A percentile compares a stretch with the other conserved stretches of the same genome.
These are phyloP conservation scores for Epinotia demarniana DNA, from an alignment of 2,888 invertebrate species.

Conservation along the genomic window DNA sequence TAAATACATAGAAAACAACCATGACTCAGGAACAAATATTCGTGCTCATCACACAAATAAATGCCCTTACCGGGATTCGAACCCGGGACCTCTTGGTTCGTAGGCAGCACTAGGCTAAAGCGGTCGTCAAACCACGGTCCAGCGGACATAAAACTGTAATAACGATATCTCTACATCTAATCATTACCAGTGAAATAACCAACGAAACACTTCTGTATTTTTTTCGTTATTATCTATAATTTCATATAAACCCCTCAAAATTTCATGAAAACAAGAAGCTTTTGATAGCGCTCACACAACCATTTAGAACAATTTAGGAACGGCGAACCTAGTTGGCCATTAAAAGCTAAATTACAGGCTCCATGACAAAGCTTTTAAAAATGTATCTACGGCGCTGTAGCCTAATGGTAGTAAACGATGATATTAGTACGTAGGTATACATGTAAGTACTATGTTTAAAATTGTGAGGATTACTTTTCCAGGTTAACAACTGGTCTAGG, in stretches of 20 bases:
- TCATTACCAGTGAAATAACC: neutral
- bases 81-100: too few relatives aligned
- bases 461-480: too few relatives aligned
- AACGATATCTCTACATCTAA: neutral
- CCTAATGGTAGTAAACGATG: slow-evolving; percentile 6
- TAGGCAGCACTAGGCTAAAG: too few relatives aligned
- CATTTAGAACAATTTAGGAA: slow-evolving; percentile 36
- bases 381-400: neutral
- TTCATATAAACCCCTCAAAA: neutral
- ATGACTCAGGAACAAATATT: too few relatives aligned
- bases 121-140: too few relatives aligned
- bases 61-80: too few relatives aligned
- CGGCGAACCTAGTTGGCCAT: slow-evolving; percentile 32
- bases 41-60: too few relatives aligned
- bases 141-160: too few relatives aligned
- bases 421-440: neutral
- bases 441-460: neutral
- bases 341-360: slow-evolving; percentile 41
- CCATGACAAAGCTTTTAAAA: slow-evolving; percentile 37
- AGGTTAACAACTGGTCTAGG: too few relatives aligned
- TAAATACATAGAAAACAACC: too few relatives aligned
- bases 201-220: neutral
- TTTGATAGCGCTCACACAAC: slow-evolving; percentile 14
- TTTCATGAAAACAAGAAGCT: slow-evolving; percentile 22
- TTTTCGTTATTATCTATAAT: neutral